Percentiles rank a stretch among this genome's conserved stretches.
Evolutionary conservation across 2,797 vertebrate genomes (phyloP).

Genomic region (Miichthys miiuy): DNA sequence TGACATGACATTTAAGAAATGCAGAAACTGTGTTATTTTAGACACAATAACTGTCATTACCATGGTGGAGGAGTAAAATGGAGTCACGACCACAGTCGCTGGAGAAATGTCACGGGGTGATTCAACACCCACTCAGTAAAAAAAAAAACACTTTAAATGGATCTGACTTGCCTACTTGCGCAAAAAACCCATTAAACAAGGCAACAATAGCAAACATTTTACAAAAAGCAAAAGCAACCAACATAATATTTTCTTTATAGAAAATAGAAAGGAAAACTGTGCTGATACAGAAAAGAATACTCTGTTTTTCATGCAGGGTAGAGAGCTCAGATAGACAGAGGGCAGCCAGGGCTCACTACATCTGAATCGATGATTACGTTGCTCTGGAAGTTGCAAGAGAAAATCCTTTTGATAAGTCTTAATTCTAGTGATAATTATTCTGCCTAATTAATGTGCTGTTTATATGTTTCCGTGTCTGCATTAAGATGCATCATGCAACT

Average conservation of each 20-base stretch:
- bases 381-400: constrained; percentile 14
- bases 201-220: constrained; percentile 46
- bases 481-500: neutral
- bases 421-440: constrained; percentile 19
- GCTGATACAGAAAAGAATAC: neutral
- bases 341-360: neutral
- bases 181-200: constrained; percentile 55
- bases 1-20: constrained; percentile 75
- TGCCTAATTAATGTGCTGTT: constrained; percentile 7
- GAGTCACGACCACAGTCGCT: constrained; percentile 74
- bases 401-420: constrained; percentile 18
- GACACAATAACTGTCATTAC: constrained; percentile 78
- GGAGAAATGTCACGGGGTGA: constrained; percentile 79
- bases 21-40: constrained; percentile 67
- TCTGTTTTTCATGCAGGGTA: constrained; percentile 10
- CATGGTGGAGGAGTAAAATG: constrained; percentile 71
- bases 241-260: constrained; percentile 1
- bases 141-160: constrained; percentile 51
- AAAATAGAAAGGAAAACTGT: neutral
- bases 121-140: constrained; percentile 67
- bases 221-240: constrained; percentile 17
- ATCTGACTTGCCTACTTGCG: constrained; percentile 35
- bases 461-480: constrained; percentile 7
- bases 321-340: neutral
- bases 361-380: constrained; percentile 25